Percentiles rank a stretch among this genome's conserved stretches.
These are phyloP conservation scores for Phragmatobia fuliginosa DNA, from an alignment of 2,888 invertebrate species.

Conservation along the genomic window DNA sequence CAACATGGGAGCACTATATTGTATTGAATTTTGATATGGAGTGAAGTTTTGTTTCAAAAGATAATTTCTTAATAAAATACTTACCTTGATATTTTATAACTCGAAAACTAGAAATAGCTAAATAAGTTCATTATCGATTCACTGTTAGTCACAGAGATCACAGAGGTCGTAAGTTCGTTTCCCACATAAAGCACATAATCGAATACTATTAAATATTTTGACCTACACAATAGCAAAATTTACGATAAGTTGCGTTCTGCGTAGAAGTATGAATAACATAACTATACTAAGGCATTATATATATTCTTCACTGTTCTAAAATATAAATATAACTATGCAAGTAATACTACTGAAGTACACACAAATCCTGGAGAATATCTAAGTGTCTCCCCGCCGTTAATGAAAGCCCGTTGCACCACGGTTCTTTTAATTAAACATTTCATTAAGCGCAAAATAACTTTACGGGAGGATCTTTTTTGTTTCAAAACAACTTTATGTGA, in stretches of 20 bases:
- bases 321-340: not conserved
- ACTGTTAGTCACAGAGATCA: too few relatives aligned
- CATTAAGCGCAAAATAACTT: slow-evolving; percentile 51
- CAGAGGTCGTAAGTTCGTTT: not conserved
- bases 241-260: too few relatives aligned
- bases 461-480: slow-evolving; percentile 46
- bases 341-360: not conserved
- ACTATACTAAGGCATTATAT: not conserved
- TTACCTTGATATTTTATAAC: too few relatives aligned
- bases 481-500: slow-evolving; percentile 50
- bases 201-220: too few relatives aligned
- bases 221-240: not conserved
- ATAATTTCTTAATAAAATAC: too few relatives aligned
- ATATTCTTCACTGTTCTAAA: not conserved
- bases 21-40: not conserved
- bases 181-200: too few relatives aligned
- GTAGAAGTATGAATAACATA: not conserved
- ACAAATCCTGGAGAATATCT: slow-evolving; percentile 10
- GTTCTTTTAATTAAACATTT: slow-evolving; percentile 58
- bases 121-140: too few relatives aligned
- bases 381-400: slow-evolving; percentile 6
- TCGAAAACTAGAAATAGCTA: too few relatives aligned
- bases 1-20: not conserved
- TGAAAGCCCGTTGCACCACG: slow-evolving; percentile 24
- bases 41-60: too few relatives aligned